Conservation (phyloP, 2,888 invertebrate species). For the Drosophila mimetica region DNA sequence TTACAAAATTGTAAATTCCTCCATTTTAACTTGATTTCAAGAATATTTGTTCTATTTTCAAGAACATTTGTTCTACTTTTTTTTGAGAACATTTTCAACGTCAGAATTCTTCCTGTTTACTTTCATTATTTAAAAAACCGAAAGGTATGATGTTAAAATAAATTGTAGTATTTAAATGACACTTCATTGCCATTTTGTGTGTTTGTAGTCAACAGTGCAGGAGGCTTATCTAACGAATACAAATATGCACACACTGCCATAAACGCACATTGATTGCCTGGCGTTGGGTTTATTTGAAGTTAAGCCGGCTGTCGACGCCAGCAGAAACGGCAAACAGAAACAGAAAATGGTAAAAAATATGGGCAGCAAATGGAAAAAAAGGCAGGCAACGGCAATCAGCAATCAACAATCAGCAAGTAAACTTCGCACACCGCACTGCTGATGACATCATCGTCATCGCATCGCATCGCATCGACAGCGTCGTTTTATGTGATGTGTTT, state of each 20-base stretch:
- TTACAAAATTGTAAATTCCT: too few species aligned
- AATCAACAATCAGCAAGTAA: slow-evolving; percentile 40
- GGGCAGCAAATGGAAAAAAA: slow-evolving; percentile 17
- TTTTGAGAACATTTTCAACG: not conserved
- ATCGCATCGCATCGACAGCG: slow-evolving; percentile 13
- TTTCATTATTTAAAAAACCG: too few species aligned
- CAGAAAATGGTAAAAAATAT: slow-evolving; percentile 3
- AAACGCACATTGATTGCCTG: slow-evolving; percentile 33
- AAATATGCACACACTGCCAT: slow-evolving; percentile 27
- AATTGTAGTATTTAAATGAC: not conserved
- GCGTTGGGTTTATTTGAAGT: slow-evolving; percentile 21
- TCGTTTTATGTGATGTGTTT: slow-evolving; percentile 16
- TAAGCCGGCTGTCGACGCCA: slow-evolving; percentile 34
- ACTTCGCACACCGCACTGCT: slow-evolving; percentile 25
- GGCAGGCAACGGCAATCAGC: slow-evolving; percentile 27
- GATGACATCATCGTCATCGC: slow-evolving; percentile 38
- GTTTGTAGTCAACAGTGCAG: not conserved
- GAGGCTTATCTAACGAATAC: slow-evolving; percentile 42
- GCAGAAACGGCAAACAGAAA: slow-evolving; percentile 11
- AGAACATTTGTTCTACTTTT: too few species aligned
- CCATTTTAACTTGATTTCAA: too few species aligned
- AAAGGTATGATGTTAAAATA: not conserved
- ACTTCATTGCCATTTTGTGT: not conserved
- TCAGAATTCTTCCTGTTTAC: too few species aligned
- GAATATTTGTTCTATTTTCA: too few species aligned